Conservation (phyloP, 2,888 invertebrate species). For the Adelphocoris suturalis region DNA sequence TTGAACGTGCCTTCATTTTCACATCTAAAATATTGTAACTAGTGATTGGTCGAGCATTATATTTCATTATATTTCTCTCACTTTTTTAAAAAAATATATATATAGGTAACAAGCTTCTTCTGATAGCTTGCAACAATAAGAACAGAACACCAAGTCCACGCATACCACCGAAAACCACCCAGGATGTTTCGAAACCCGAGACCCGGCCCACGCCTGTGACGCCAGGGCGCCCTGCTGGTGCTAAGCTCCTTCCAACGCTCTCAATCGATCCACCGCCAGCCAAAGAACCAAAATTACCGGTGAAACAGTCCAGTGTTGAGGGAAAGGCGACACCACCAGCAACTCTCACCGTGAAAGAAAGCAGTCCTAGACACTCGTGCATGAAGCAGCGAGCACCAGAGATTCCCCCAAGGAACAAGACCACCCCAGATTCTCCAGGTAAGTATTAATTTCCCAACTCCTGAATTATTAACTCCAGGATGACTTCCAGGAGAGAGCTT, state of each 20-base stretch:
- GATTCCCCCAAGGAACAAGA: slow-evolving; percentile 40
- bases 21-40: too few species aligned
- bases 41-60: too few species aligned
- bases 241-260: slow-evolving; percentile 52
- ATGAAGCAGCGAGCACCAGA: slow-evolving; percentile 37
- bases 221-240: slow-evolving; percentile 24
- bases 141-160: slow-evolving; percentile 56
- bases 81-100: not conserved
- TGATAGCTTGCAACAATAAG: slow-evolving; percentile 45
- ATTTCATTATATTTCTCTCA: too few species aligned
- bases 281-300: slow-evolving; percentile 38
- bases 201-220: slow-evolving; percentile 1
- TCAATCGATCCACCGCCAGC: slow-evolving; percentile 55
- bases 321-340: slow-evolving; percentile 9
- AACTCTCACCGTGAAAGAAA: slow-evolving; percentile 7
- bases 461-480: too few species aligned
- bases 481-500: too few species aligned
- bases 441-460: not conserved
- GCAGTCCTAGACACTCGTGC: slow-evolving; percentile 60
- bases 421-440: slow-evolving; percentile 32
- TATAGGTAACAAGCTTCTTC: not conserved
- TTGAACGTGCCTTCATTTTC: too few species aligned
- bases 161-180: not conserved
- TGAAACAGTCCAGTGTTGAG: slow-evolving; percentile 43
- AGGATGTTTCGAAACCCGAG: slow-evolving; percentile 8